Conservation (phyloP, 2,888 invertebrate species). For the Tenthredo amoena region DNA sequence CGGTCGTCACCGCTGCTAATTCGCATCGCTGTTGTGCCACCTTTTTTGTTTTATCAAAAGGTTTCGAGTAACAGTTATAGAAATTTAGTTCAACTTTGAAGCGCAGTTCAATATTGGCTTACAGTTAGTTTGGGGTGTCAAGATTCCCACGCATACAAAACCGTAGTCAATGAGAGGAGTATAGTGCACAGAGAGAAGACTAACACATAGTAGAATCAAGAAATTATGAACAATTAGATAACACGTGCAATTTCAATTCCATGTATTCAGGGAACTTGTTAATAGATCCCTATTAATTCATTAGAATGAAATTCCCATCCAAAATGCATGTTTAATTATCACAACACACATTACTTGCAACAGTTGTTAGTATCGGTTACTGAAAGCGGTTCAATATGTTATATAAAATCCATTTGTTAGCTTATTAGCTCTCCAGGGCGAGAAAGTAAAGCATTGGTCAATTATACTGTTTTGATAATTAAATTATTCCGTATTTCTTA, state of each 20-base stretch:
- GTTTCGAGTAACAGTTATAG: background rate
- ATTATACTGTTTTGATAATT: conserved; percentile 55
- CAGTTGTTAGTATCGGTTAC: conserved; percentile 16
- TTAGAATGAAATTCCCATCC: background rate
- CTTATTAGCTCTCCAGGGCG: background rate
- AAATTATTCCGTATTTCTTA: background rate
- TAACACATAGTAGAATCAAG: background rate
- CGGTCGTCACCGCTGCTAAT: conserved; percentile 68
- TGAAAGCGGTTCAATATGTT: background rate
- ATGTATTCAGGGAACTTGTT: background rate
- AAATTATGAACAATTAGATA: background rate
- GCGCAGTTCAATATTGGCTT: background rate
- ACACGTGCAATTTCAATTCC: background rate
- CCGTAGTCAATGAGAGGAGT: background rate
- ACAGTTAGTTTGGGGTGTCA: background rate
- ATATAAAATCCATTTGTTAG: background rate
- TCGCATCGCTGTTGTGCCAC: conserved; percentile 74
- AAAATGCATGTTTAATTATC: background rate
- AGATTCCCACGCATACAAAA: background rate
- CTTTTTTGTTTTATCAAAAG: conserved; percentile 63
- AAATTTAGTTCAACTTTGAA: background rate
- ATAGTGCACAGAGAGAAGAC: background rate
- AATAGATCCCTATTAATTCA: background rate
- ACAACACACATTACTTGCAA: background rate
- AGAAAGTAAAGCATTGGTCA: background rate